Conservation (phyloP, 2,888 invertebrate genomes). For the Netelia melanura region DNA sequence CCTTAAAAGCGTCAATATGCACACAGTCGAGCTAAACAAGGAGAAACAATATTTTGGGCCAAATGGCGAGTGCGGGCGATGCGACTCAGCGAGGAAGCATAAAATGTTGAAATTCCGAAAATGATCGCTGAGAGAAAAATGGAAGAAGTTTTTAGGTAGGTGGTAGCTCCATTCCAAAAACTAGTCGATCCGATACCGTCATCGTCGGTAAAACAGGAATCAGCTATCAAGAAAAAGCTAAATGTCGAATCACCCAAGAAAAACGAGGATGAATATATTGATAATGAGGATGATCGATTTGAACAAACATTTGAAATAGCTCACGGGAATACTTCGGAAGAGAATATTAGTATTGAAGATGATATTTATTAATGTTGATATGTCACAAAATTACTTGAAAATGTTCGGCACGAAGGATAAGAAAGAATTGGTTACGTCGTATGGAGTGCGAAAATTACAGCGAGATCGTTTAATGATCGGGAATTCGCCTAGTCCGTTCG, state of each 20-base stretch:
- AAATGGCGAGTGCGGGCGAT: constrained; percentile 65
- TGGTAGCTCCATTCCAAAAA: constrained; percentile 54
- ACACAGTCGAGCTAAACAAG: constrained; percentile 19
- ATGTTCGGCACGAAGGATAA: constrained; percentile 12
- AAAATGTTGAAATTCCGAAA: constrained; percentile 53
- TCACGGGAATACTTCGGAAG: constrained; percentile 83
- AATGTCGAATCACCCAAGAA: constrained; percentile 60
- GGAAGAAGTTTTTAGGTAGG: constrained; percentile 55
- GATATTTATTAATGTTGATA: constrained; percentile 75
- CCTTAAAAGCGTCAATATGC: neutral
- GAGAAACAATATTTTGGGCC: constrained; percentile 47
- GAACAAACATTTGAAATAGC: constrained; percentile 18
- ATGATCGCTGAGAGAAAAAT: constrained; percentile 31
- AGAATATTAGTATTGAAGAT: constrained; percentile 81
- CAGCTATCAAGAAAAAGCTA: constrained; percentile 66
- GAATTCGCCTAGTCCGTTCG: constrained; percentile 55
- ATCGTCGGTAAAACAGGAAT: constrained; percentile 13
- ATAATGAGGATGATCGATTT: constrained; percentile 75
- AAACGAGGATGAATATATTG: constrained; percentile 68
- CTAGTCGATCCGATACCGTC: constrained; percentile 56
- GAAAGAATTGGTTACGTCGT: constrained; percentile 48
- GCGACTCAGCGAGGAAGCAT: constrained; percentile 63
- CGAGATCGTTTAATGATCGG: constrained; percentile 60
- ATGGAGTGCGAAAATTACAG: constrained; percentile 61
- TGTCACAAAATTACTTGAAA: constrained; percentile 17